Evolutionary conservation across 2,888 invertebrate species (phyloP), one percentile per base, ranked within the genome.

Genomic region (Sinopyrophorus schimmeli): DNA sequence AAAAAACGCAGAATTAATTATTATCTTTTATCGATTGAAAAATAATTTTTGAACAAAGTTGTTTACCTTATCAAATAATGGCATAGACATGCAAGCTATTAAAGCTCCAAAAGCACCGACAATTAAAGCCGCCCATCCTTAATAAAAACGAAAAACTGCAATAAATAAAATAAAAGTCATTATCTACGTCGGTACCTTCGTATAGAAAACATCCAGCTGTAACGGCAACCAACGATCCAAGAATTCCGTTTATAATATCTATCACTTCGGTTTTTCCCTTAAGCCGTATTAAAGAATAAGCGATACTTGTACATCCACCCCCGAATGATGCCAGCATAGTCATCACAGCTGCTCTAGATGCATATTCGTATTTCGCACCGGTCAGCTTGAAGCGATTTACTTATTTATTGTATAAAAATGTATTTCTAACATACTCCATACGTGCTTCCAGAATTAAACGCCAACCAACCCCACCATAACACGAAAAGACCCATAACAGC

Each of bases 381-480:
- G 87, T 85, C 4, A 89, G 81, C 74, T n/a, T n/a, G n/a, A n/a
- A n/a, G n/a, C n/a, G n/a, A n/a, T 78, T 53, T 6, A 16, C 23
- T 28, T 5, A n/a, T 3, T 16, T 11, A 21, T 21, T 14, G 10
- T 10, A 35, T 14, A 16, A 9, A 5, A 4, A 11, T n/a, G 3
- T 2, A 28, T 7, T 9, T 27, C 3, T 27, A n/a, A n/a, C n/a
- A n/a, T n/a, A 85, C 83, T 43, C 89, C 89, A 64, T 89, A 89
- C 34, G 89, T 89, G 59, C 91, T 92, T 7, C 95, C 95, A 37
- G 94, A 93, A 73, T 94, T 94, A 68, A 95, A 95, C 0, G 93
- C 94, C 40, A 96, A 76, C 95, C 95, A 95, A 0, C 95, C 95
- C 95, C 95, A 95, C 94, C 94, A 94, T 0, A 94, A 75, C 23